Evolutionary conservation across 2,797 vertebrate genomes (phyloP), one percentile per base, ranked within the genome.

Genomic region (Xiphorhynchus erythropygius): DNA sequence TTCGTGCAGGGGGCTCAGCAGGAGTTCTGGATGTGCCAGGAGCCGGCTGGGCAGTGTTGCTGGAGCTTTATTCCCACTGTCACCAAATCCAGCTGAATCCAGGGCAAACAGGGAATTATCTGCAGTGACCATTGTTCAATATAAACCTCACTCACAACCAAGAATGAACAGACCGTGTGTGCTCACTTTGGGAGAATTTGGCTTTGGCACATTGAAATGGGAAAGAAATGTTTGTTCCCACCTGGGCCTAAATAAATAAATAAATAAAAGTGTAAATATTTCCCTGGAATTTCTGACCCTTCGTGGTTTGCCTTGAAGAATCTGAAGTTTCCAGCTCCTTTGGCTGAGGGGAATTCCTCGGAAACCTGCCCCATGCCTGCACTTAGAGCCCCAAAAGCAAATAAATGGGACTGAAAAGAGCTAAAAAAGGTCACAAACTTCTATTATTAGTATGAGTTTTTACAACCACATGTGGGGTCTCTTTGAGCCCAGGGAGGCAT

Each of bases 181-280:
- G 1, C 42, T 68, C 42, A 2, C 3, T 1, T 8, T 19, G 18
- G 27, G n/a, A 63, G 30, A 11, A 5, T 27, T 11, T 24, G 1
- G 2, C 10, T 59, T 32, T 25, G 24, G 5, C 0, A 2, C 30
- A 49, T 41, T 68, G 9, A n/a, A 53, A 24, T 11, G 47, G 24
- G 9, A 62, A 62, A 33, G 46, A 53, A 47, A 62, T 32, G n/a
- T 35, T 49, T 27, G 6, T 15, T 84, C 32, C 5, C 32, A 42
- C 25, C 4, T 23, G 17, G 10, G 7, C 6, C 57, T 3, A 73
- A 60, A 52, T 23, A 46, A 49, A 10, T 37, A 35, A 37, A 57
- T 6, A 22, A 41, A 62, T 62, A 42, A 63, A 21, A 2, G 4
- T 35, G 52, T 46, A 67, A 67, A 4, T 21, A 35, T 22, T 37